Conservation (phyloP, 2,113 vertebrate species). For the Ameiurus melas region DNA sequence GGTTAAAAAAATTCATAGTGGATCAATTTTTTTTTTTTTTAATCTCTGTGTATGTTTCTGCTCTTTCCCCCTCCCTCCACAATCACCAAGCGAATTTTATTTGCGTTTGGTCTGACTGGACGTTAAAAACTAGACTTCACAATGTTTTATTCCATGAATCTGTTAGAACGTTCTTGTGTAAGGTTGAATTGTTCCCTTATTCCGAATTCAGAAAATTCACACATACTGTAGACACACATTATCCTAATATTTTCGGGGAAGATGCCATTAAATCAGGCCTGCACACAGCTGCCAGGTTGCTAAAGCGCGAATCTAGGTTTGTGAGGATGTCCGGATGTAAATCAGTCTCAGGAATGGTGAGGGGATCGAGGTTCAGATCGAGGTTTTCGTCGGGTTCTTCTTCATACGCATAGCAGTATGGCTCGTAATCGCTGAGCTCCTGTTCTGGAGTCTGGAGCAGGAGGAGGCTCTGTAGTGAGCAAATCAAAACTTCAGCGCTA, state of each 20-base stretch:
- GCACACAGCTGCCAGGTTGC: conserved; percentile 55
- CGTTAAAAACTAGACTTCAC: not conserved
- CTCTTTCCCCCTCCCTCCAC: too few species aligned
- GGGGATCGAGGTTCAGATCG: conserved; percentile 53
- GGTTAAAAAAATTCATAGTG: not conserved
- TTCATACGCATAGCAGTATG: conserved; percentile 62
- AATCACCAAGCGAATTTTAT: not conserved
- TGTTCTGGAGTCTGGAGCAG: conserved; percentile 15
- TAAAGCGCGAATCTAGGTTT: conserved; percentile 56
- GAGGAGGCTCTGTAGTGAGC: conserved; percentile 39
- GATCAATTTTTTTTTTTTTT: not conserved
- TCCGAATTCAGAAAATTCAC: not conserved
- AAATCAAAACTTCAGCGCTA: not conserved
- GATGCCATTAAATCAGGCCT: conserved; percentile 32
- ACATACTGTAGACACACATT: not conserved
- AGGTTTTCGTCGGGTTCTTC: conserved; percentile 2
- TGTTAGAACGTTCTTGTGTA: not conserved
- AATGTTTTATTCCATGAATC: not conserved
- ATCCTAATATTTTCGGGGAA: too few species aligned
- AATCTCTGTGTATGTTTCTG: not conserved
- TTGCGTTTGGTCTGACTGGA: not conserved
- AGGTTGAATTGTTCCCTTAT: not conserved
- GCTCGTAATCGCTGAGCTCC: conserved; percentile 56
- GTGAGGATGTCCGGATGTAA: conserved; percentile 55
- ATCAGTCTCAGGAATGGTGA: conserved; percentile 59